Conservation (phyloP, 2,888 invertebrate genomes). For the Phania funesta region DNA sequence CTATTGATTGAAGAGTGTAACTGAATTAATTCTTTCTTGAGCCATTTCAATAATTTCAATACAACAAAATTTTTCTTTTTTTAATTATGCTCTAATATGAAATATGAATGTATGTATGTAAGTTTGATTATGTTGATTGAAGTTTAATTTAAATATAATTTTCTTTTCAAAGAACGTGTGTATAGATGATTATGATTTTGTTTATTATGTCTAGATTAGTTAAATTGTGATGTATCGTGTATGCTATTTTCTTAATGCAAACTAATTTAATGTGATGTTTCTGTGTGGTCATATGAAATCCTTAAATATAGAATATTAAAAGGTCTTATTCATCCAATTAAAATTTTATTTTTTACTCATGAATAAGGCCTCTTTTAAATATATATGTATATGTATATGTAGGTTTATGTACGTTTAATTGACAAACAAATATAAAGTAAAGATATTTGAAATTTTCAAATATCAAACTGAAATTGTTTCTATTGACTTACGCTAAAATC, state of each 20-base stretch:
- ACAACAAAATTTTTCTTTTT: neutral
- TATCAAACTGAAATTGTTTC: constrained; percentile 29
- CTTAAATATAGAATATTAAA: constrained; percentile 22
- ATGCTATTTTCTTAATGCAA: neutral
- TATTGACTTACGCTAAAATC: constrained; percentile 26
- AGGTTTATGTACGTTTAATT: neutral
- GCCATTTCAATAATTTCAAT: neutral
- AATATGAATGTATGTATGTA: neutral
- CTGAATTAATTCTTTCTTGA: neutral
- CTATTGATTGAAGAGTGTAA: too few species aligned
- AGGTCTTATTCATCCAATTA: neutral
- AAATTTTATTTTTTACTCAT: neutral
- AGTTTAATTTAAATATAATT: constrained; percentile 14
- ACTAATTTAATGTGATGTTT: constrained; percentile 47
- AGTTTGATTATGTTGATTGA: constrained; percentile 30
- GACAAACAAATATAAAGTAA: neutral
- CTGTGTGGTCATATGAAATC: constrained; percentile 37
- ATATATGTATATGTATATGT: neutral
- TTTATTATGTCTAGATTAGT: constrained; percentile 39
- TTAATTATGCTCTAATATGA: neutral
- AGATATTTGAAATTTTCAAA: neutral
- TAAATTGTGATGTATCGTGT: constrained; percentile 33
- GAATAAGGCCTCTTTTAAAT: neutral
- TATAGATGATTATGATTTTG: constrained; percentile 30
- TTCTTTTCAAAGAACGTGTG: neutral